Base-by-base conservation (phyloP, 1,140 invertebrate species). In the Microplitis mediator region DNA sequence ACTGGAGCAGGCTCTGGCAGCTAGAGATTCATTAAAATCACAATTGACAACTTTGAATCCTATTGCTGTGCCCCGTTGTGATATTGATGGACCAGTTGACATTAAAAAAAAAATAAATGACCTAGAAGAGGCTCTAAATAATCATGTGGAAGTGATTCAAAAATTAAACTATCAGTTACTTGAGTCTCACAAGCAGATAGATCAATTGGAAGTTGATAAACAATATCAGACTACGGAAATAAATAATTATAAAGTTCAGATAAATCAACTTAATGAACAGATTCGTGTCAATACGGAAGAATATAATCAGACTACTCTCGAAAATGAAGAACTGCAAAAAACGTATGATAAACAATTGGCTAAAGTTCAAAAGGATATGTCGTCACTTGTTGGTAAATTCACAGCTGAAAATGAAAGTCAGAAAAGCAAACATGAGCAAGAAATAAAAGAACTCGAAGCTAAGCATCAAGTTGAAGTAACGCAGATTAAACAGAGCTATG, bases 1-100 rank as follows among this genome's bases (percentile, higher is more conserved):
- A 4, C 74, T 87, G 32, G 78, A 85, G 56, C 80, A 86, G 79
- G 81, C 84, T 16, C 74, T 86, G 65, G 75, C 80, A 54, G 76
- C 80, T 2, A 79, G 84, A 74, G 84, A 86, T 77, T 63, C 67
- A 61, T 75, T 85, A 34, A 74, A 79, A 64, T 32, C 66, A 39
- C 80, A 84, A 72, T 69, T 87, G 4, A 54, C 63, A 54, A 16
- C 51, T 62, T 58, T 51, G 51, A 71, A 35, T 39, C 32, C 31
- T 39, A 63, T 35, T 39, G n/a, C 60, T 23, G 50, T 35, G 13
- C 50, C 31, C 52, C 14, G 13, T 11, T 31, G 52, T 4, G 45
- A 54, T 34, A 1, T 16, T 11, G 31, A 51, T n/a, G 65, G 50
- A 8, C 65, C 50, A 9, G 5, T 67, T 2, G 50, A 54, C 6